Conservation (phyloP, 2,888 invertebrate species). For the Catocala nupta region DNA sequence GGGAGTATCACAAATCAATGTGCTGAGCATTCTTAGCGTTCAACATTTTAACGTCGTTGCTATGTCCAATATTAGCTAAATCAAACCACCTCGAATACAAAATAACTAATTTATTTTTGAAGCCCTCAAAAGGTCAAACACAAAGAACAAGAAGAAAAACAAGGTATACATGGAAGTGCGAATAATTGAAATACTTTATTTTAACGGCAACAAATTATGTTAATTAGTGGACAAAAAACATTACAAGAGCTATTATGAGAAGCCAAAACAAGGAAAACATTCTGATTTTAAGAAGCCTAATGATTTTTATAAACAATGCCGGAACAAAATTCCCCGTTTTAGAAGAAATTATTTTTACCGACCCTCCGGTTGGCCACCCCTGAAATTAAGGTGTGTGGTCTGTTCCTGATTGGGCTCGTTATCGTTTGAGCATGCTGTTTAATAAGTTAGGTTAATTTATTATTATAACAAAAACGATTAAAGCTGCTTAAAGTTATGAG, state of each 20-base stretch:
- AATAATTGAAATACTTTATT: constrained; percentile 17
- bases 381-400: constrained; percentile 23
- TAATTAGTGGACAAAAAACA: constrained; percentile 29
- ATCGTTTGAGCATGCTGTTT: constrained; percentile 8
- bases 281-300: constrained; percentile 21
- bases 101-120: background rate
- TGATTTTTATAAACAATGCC: constrained; percentile 36
- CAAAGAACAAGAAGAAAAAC: constrained; percentile 9
- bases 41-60: no score
- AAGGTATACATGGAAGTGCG: constrained; percentile 13
- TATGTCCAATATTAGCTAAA: no score
- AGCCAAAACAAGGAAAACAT: constrained; percentile 23
- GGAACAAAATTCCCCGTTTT: constrained; percentile 9
- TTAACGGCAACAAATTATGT: constrained; percentile 31
- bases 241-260: constrained; percentile 26
- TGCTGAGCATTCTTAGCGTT: no score
- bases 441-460: background rate
- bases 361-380: constrained; percentile 13
- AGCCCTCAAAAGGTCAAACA: constrained; percentile 20
- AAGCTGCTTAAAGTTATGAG: no score
- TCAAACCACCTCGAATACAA: no score
- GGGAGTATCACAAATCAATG: no score
- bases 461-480: no score
- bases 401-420: constrained; percentile 8
- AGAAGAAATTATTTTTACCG: constrained; percentile 33